phyloP scores from a whole-genome alignment of 2,888 invertebrate genomes.

The Teinopalpus imperialis region DNA sequence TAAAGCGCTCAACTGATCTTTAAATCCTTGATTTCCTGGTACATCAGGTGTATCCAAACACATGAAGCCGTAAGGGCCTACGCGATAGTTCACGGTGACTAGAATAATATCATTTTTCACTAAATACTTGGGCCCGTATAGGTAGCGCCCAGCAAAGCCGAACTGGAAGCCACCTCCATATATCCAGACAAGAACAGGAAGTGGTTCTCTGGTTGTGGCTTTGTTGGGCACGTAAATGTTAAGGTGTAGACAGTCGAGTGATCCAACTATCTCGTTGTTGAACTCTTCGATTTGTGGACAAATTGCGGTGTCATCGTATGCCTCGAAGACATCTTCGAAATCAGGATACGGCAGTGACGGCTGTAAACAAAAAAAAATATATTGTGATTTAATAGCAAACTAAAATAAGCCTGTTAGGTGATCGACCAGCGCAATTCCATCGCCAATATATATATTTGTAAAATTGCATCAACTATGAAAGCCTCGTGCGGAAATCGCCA shows the following conservation, averaged over 20 bases:
- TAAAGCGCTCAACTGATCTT: constrained; percentile 53
- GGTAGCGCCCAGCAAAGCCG: constrained; percentile 44
- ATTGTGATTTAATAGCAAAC: too few relatives aligned
- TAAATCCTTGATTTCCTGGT: constrained; percentile 60
- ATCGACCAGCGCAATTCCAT: too few relatives aligned
- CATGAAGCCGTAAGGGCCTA: constrained; percentile 63
- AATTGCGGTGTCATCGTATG: constrained; percentile 38
- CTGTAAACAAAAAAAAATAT: constrained; percentile 31
- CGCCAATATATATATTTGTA: too few relatives aligned
- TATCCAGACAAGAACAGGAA: constrained; percentile 62
- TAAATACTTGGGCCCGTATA: constrained; percentile 48
- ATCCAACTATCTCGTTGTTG: constrained; percentile 44
- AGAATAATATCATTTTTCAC: constrained; percentile 48
- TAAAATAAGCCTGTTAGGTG: too few relatives aligned
- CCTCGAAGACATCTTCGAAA: constrained; percentile 34
- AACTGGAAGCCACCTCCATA: constrained; percentile 55
- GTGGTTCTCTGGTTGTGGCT: constrained; percentile 31
- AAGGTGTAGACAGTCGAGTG: constrained; percentile 81
- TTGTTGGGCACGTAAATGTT: constrained; percentile 81
- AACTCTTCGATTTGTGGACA: constrained; percentile 44
- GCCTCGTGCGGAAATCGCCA: too few relatives aligned
- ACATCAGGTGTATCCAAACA: constrained; percentile 52
- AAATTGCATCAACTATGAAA: too few relatives aligned
- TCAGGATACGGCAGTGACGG: constrained; percentile 28
- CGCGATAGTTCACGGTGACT: constrained; percentile 50